Percentiles rank a stretch among this genome's conserved stretches.
phyloP scores from a whole-genome alignment of 2,888 invertebrate species.

The Hirtodrosophila histrioides region DNA sequence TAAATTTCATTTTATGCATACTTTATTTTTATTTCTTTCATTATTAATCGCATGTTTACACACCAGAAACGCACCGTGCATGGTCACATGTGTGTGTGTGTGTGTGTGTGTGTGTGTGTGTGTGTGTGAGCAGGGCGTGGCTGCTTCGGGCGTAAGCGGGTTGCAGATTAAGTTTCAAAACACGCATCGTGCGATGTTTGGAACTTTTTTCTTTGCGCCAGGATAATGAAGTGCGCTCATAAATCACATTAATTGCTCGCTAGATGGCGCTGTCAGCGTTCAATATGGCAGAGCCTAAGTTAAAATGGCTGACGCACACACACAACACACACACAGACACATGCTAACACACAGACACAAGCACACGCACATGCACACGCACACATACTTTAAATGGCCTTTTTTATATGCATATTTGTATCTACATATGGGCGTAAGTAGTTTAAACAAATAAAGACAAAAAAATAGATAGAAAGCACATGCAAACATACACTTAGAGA shows the following conservation, averaged over 20 bases:
- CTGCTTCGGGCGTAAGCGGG: slow-evolving; percentile 5
- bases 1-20: slow-evolving; percentile 71
- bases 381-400: too few species aligned
- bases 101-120: slow-evolving; percentile 8
- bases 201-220: slow-evolving; percentile 14
- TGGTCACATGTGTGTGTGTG: slow-evolving; percentile 16
- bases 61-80: slow-evolving; percentile 60
- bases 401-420: too few species aligned
- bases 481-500: not conserved
- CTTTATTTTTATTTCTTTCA: slow-evolving; percentile 74
- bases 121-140: slow-evolving; percentile 12
- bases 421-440: not conserved
- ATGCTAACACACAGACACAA: too few species aligned
- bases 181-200: slow-evolving; percentile 45
- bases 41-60: slow-evolving; percentile 77
- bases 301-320: slow-evolving; percentile 24
- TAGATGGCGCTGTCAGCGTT: slow-evolving; percentile 64
- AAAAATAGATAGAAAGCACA: not conserved
- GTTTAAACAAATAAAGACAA: slow-evolving; percentile 2
- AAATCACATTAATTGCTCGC: slow-evolving; percentile 76
- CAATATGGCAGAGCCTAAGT: slow-evolving; percentile 61
- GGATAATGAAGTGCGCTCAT: slow-evolving; percentile 69
- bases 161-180: slow-evolving; percentile 59
- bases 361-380: too few species aligned
- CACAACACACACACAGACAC: too few species aligned